Percentiles rank a stretch among this genome's conserved stretches.
Conservation (phyloP, 2,797 vertebrate species). For the Enteromius paludinosus region DNA sequence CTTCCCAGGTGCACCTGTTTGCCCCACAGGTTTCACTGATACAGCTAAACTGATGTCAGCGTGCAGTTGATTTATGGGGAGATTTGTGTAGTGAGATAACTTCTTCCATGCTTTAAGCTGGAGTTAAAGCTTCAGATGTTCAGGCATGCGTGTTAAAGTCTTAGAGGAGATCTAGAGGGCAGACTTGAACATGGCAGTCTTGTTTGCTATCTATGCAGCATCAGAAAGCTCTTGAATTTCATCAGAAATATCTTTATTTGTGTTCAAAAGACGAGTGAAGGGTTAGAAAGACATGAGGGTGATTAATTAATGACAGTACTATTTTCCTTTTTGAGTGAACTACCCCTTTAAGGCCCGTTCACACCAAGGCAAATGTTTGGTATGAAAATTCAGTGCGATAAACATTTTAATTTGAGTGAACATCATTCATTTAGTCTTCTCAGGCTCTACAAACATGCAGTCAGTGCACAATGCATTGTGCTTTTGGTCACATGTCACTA, state of each 20-base stretch:
- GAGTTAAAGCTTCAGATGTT: constrained; percentile 2
- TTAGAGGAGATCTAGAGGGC: neutral
- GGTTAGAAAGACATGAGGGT: neutral
- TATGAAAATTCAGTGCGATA: neutral
- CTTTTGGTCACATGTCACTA: neutral
- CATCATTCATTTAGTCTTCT: neutral
- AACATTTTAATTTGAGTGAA: neutral
- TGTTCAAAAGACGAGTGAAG: neutral
- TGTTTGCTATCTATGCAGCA: neutral
- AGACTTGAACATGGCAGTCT: neutral
- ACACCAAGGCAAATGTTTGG: neutral
- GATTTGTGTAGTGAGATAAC: neutral
- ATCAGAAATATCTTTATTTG: neutral
- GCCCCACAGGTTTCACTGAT: constrained; percentile 19
- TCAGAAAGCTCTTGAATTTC: neutral
- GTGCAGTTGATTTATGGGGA: constrained; percentile 11
- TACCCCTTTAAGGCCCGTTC: neutral
- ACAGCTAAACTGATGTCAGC: constrained; percentile 25
- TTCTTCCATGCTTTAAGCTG: constrained; percentile 25
- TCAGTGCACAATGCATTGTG: neutral
- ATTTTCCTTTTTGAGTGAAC: neutral
- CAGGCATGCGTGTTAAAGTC: constrained; percentile 5
- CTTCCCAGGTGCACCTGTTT: constrained; percentile 35
- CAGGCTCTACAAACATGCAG: neutral
- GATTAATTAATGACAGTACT: neutral